Conservation (phyloP, 2,888 invertebrate genomes). For the Epicampocera succincta region DNA sequence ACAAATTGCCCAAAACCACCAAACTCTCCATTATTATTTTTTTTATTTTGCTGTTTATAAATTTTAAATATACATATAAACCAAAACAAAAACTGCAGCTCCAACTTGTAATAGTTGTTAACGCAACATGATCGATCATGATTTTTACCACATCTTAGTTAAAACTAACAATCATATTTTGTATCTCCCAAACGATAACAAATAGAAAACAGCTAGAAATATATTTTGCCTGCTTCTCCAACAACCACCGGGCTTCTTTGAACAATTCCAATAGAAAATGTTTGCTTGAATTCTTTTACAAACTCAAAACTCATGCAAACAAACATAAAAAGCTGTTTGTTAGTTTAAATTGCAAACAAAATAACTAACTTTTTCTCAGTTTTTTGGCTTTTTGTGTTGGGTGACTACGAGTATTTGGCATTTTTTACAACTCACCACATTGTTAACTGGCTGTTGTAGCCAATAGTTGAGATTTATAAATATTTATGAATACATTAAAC, state of each 20-base stretch:
- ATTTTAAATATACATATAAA: too few species aligned
- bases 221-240: too few species aligned
- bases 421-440: slow-evolving; percentile 18
- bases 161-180: too few species aligned
- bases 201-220: too few species aligned
- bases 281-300: slow-evolving; percentile 35
- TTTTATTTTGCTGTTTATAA: too few species aligned
- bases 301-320: slow-evolving; percentile 6
- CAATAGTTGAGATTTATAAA: slow-evolving; percentile 40
- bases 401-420: neutral
- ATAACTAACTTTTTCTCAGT: slow-evolving; percentile 7
- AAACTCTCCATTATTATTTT: too few species aligned
- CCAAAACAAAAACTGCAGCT: too few species aligned
- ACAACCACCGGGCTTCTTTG: slow-evolving; percentile 10
- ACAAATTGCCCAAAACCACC: too few species aligned
- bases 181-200: too few species aligned
- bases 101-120: too few species aligned
- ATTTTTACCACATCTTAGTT: too few species aligned
- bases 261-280: slow-evolving; percentile 19
- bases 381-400: slow-evolving; percentile 29
- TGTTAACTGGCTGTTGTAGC: slow-evolving; percentile 31
- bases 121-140: too few species aligned
- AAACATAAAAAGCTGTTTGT: slow-evolving; percentile 33
- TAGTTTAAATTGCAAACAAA: slow-evolving; percentile 52
- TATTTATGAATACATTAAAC: slow-evolving; percentile 31